Conservation (phyloP, 2,888 invertebrate species). For the Venusia cambrica region DNA sequence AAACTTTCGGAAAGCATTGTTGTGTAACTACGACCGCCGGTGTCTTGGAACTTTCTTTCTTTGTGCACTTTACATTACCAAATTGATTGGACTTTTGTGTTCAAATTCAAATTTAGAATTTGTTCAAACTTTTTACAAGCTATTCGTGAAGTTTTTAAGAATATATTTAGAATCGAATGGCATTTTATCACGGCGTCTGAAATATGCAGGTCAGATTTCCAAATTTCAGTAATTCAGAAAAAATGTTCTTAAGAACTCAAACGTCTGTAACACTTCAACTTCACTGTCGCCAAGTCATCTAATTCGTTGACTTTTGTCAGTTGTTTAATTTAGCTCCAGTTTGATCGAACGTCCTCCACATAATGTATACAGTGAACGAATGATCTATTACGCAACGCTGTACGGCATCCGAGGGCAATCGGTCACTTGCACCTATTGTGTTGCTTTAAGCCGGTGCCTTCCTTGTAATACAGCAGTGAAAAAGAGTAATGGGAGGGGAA, state of each 20-base stretch:
- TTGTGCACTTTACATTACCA: slow-evolving; percentile 17
- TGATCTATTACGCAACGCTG: slow-evolving; percentile 27
- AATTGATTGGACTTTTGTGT: slow-evolving; percentile 21
- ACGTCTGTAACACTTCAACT: too few relatives aligned
- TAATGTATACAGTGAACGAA: slow-evolving; percentile 15
- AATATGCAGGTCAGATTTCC: too few relatives aligned
- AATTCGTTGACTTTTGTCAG: too few relatives aligned
- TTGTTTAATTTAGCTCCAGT: too few relatives aligned
- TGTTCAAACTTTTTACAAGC: slow-evolving; percentile 7
- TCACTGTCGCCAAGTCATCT: too few relatives aligned
- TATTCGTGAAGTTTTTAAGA: too few relatives aligned
- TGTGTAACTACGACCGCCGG: slow-evolving; percentile 31
- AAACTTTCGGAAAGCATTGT: slow-evolving; percentile 33
- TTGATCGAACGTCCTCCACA: slow-evolving; percentile 1
- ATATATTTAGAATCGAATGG: too few relatives aligned
- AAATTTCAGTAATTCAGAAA: too few relatives aligned
- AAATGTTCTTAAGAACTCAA: too few relatives aligned
- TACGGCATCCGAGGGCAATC: slow-evolving; percentile 41
- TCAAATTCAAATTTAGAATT: slow-evolving; percentile 14
- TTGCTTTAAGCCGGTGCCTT: slow-evolving; percentile 39
- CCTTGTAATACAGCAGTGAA: slow-evolving; percentile 45
- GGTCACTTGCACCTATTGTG: slow-evolving; percentile 46
- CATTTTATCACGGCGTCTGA: too few relatives aligned
- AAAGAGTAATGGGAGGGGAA: slow-evolving; percentile 55
- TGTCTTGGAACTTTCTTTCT: slow-evolving; percentile 26